phyloP scores from a whole-genome alignment of 2,797 vertebrate species.

The Gymnothorax reevesii region DNA sequence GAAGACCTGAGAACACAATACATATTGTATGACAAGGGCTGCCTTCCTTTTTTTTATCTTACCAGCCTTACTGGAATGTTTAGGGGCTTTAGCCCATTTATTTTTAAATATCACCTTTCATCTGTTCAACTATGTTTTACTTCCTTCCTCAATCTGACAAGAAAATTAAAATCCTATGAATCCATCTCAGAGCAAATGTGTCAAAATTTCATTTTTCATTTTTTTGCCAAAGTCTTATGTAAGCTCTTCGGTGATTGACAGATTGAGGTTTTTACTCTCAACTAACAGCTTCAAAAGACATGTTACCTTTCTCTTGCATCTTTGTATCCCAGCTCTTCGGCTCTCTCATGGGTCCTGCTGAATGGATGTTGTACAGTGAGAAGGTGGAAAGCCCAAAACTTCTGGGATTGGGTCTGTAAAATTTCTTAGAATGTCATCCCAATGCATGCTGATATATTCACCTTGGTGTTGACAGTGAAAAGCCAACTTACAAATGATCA shows the following conservation, averaged over 20 bases:
- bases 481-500: constrained; percentile 15
- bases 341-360: constrained; percentile 19
- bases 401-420: constrained; percentile 15
- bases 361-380: constrained; percentile 4
- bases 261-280: constrained; percentile 28
- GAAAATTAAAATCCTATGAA: not conserved
- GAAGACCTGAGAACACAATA: not conserved
- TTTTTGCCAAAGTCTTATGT: constrained; percentile 5
- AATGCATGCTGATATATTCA: constrained; percentile 7
- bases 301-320: not conserved
- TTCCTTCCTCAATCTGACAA: not conserved
- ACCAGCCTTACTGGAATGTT: not conserved
- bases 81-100: not conserved
- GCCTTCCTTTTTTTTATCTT: not conserved
- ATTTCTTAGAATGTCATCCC: not conserved
- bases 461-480: constrained; percentile 18
- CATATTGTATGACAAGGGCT: not conserved
- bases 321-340: not conserved
- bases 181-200: not conserved
- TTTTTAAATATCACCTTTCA: not conserved
- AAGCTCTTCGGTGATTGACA: constrained; percentile 3
- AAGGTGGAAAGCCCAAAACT: constrained; percentile 16
- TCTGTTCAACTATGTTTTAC: not conserved
- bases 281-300: not conserved
- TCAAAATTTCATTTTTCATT: constrained; percentile 5